phyloP scores from a whole-genome alignment of 1,140 invertebrate genomes.

The Sycobia sp. region DNA sequence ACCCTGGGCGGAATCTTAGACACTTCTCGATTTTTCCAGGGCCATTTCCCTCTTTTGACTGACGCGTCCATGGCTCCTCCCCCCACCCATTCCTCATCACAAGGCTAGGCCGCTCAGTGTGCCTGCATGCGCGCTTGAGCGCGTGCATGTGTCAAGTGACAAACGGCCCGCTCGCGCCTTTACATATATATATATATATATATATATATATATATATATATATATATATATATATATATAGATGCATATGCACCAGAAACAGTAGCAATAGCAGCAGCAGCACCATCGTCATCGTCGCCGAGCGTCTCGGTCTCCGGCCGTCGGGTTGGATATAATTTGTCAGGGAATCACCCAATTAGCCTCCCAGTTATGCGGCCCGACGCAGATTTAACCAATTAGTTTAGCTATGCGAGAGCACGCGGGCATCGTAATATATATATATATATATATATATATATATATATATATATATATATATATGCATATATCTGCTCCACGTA shows the following conservation, averaged over 20 bases:
- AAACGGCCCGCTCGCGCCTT: constrained; percentile 56
- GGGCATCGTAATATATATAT: too few species aligned
- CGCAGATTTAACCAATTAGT: constrained; percentile 64
- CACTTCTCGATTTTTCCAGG: too few species aligned
- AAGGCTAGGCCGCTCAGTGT: constrained; percentile 12
- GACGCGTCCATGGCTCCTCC: background rate
- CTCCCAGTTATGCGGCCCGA: constrained; percentile 62
- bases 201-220: too few species aligned
- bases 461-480: too few species aligned
- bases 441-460: too few species aligned
- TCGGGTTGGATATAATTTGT: constrained; percentile 61
- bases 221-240: too few species aligned
- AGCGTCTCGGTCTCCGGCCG: too few species aligned
- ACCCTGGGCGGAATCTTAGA: too few species aligned
- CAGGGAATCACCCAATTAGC: constrained; percentile 64
- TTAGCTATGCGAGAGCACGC: constrained; percentile 58
- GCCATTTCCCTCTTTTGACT: background rate
- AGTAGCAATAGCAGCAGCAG: too few species aligned
- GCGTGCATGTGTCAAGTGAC: constrained; percentile 58
- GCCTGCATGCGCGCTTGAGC: constrained; percentile 10
- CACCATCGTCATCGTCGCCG: background rate
- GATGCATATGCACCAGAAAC: too few species aligned
- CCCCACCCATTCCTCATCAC: constrained; percentile 23
- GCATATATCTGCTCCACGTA: too few species aligned
- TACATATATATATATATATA: too few species aligned